Percentiles rank a stretch among this genome's conserved stretches.
Evolutionary conservation across 1,140 invertebrate genomes (phyloP).

Genomic region (Drosophila pruinosa): DNA sequence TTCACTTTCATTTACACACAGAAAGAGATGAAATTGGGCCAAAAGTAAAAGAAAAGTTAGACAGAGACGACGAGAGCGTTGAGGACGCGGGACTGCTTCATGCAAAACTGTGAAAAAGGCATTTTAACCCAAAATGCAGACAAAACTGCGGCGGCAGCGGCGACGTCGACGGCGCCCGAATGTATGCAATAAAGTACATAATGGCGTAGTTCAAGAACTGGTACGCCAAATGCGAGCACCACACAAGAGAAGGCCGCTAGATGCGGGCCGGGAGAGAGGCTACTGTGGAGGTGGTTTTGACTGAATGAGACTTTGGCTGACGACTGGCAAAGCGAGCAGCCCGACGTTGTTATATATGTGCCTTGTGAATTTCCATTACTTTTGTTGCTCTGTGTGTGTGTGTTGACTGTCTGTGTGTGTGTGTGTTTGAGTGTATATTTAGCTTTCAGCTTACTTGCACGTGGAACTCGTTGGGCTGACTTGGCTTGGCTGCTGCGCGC

Average conservation of each 20-base stretch:
- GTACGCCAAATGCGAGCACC: conserved; percentile 28
- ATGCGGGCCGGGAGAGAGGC: too few relatives aligned
- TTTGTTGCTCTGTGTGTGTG: conserved; percentile 45
- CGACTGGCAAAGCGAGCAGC: conserved; percentile 43
- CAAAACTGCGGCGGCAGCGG: conserved; percentile 43
- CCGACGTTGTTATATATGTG: conserved; percentile 41
- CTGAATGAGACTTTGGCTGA: conserved; percentile 31
- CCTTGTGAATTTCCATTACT: conserved; percentile 67
- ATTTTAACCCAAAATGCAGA: conserved; percentile 48
- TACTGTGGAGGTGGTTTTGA: not conserved
- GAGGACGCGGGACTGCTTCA: conserved; percentile 26
- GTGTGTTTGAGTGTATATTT: conserved; percentile 15
- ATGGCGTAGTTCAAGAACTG: conserved; percentile 78
- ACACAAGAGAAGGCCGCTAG: not conserved
- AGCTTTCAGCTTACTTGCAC: conserved; percentile 26
- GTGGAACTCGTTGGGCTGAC: conserved; percentile 56
- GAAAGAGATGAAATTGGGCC: conserved; percentile 66
- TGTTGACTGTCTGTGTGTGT: conserved; percentile 8
- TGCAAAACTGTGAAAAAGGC: conserved; percentile 65
- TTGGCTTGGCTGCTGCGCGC: conserved; percentile 69
- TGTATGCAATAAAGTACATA: conserved; percentile 80
- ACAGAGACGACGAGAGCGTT: conserved; percentile 27
- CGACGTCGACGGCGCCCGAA: conserved; percentile 59
- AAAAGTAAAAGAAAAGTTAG: conserved; percentile 53
- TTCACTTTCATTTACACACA: conserved; percentile 69